Conservation (phyloP, 2,797 vertebrate genomes). For the Gymnoscopelus microlampas region DNA sequence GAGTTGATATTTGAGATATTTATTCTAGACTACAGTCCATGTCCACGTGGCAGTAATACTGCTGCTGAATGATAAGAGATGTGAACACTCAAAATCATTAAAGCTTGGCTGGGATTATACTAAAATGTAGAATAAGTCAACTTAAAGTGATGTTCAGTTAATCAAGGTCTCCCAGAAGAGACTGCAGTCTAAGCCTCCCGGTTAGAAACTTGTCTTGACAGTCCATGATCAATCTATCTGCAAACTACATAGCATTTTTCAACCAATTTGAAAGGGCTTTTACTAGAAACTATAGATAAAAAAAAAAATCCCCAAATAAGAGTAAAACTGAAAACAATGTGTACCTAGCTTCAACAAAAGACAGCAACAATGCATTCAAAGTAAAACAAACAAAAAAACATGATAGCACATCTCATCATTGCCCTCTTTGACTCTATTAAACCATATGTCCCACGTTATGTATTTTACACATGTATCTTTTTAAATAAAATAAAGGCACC, state of each 20-base stretch:
- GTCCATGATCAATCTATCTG: constrained; percentile 13
- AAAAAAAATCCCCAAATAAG: no score
- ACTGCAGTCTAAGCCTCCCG: constrained; percentile 1
- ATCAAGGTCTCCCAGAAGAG: constrained; percentile 39
- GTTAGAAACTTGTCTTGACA: constrained; percentile 27
- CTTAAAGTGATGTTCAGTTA: constrained; percentile 47
- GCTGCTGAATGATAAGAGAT: constrained; percentile 57
- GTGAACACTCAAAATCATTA: constrained; percentile 58
- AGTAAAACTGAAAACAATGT: no score
- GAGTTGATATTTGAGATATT: constrained; percentile 60
- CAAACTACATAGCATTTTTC: no score
- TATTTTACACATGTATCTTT: neutral
- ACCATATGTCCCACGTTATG: no score
- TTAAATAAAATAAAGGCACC: constrained; percentile 23
- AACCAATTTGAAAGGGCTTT: no score
- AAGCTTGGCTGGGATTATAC: constrained; percentile 19
- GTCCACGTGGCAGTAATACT: constrained; percentile 45
- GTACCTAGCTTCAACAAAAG: no score
- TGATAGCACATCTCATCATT: no score
- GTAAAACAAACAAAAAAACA: no score
- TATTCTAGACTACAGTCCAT: constrained; percentile 56
- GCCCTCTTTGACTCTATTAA: no score
- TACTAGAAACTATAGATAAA: neutral
- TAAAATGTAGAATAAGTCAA: constrained; percentile 20
- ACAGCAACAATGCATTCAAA: no score